Evolutionary conservation across 2,797 vertebrate species (phyloP), one percentile per base, ranked within the genome.

Genomic region (Myotis daubentonii): DNA sequence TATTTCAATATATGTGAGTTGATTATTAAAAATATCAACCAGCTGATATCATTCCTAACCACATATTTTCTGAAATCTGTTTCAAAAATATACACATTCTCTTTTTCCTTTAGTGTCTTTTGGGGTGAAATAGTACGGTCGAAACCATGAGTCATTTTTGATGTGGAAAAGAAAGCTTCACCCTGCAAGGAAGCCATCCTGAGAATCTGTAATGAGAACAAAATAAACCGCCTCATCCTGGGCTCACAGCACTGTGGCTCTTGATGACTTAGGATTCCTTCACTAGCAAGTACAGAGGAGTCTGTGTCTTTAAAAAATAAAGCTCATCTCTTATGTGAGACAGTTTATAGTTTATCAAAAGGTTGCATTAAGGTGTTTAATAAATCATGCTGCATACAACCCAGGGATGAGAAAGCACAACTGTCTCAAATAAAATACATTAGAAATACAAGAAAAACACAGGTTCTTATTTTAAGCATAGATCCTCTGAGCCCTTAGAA

Each of bases 341-440:
- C 23, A 90, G 62, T 94, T 84, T 87, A 44, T 53, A 93, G 62
- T 86, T 93, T 92, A 94, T 95, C 66, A 94, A 70, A 96, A 97
- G 76, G 4, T 36, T 90, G 30, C 74, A 87, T 87, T 91, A 85
- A 62, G 15, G 62, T 96, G 57, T 71, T 96, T 94, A 97, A 92
- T 90, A 93, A 92, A 95, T 95, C 49, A 89, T 88, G 49, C 3
- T 49, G 49, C 25, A 74, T 90, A 74, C n/a, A 91, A 90, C n/a
- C 33, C 44, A 80, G 53, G 44, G 41, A 66, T n/a, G 75, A 89
- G 65, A 94, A 90, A 84, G 22, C 55, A 85, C 65, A 83, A 72
- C 41, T 85, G n/a, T 51, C 79, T 86, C 47, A 94, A 96, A 41
- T 62, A 83, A 95, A 96, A 87, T 33, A 70, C 8, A 5, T 57